Conservation (phyloP, 2,797 vertebrate genomes). For the Falco berigora region DNA sequence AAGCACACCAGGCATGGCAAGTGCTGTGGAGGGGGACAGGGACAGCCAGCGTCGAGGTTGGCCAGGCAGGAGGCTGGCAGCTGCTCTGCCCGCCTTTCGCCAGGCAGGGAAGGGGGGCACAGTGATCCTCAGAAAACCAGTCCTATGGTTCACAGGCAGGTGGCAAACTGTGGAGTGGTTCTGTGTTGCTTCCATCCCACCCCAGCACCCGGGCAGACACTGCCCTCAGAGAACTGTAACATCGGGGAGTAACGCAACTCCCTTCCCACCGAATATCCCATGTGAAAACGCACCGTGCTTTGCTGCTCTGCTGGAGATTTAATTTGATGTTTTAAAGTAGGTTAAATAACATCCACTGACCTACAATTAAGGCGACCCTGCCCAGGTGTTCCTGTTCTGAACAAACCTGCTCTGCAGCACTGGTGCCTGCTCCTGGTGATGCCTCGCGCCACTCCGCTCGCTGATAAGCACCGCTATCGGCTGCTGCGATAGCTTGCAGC, state of each 20-base stretch:
- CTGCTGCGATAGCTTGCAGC: fast-evolving
- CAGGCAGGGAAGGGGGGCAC: background rate
- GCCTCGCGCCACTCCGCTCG: background rate
- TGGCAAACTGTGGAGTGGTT: background rate
- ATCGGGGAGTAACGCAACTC: fast-evolving
- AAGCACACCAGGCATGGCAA: background rate
- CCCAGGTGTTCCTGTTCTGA: constrained; percentile 40
- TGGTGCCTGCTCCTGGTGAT: background rate
- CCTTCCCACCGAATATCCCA: fast-evolving
- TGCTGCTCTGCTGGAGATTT: background rate
- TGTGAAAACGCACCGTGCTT: background rate
- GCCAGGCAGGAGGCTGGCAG: background rate
- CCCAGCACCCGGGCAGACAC: fast-evolving
- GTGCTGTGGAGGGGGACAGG: background rate
- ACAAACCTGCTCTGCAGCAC: constrained; percentile 57
- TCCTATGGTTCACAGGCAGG: fast-evolving
- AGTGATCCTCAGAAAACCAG: background rate
- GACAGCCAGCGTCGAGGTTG: no score
- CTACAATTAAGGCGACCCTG: constrained; percentile 53
- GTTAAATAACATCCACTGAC: constrained; percentile 49
- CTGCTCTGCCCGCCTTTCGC: background rate
- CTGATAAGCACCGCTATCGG: background rate
- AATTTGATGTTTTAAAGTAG: background rate
- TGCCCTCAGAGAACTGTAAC: fast-evolving
- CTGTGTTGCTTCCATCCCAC: fast-evolving